Evolutionary conservation across 1,140 invertebrate genomes (phyloP).

Genomic region (Parasteatoda tepidariorum): DNA sequence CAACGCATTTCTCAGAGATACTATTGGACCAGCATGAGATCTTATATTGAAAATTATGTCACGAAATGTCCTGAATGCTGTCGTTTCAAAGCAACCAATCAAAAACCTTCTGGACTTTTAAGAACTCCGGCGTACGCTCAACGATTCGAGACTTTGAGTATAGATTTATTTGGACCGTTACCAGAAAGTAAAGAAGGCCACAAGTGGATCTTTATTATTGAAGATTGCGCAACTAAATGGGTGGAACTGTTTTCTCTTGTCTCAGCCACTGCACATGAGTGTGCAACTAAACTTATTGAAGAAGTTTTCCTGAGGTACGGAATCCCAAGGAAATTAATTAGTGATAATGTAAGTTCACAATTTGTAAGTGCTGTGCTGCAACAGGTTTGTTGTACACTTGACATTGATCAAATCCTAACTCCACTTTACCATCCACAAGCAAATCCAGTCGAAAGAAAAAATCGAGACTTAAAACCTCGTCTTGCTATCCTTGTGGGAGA

Average conservation of each 20-base stretch:
- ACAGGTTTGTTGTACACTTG: no score
- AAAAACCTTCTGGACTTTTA: conserved; percentile 12
- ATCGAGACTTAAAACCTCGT: no score
- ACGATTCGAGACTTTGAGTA: not conserved
- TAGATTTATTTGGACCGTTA: conserved; percentile 11
- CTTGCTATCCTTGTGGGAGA: no score
- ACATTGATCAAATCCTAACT: no score
- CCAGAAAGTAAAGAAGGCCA: not conserved
- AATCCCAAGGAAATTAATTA: no score
- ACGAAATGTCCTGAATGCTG: conserved; percentile 24
- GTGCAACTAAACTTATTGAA: conserved; percentile 9
- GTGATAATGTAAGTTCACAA: no score
- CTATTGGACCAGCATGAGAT: conserved; percentile 26
- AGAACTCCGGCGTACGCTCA: not conserved
- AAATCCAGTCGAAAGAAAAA: no score
- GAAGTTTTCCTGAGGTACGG: no score
- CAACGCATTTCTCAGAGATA: conserved; percentile 15
- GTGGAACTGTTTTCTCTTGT: conserved; percentile 28
- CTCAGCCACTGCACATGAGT: not conserved
- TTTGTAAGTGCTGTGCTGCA: no score
- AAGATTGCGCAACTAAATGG: conserved; percentile 24
- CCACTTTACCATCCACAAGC: no score
- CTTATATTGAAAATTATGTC: conserved; percentile 16
- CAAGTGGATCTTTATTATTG: conserved; percentile 18
- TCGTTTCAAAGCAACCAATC: conserved; percentile 12